Evolutionary conservation across 2,113 vertebrate species (phyloP), one percentile per base, ranked within the genome.

Genomic region (Otis tarda): DNA sequence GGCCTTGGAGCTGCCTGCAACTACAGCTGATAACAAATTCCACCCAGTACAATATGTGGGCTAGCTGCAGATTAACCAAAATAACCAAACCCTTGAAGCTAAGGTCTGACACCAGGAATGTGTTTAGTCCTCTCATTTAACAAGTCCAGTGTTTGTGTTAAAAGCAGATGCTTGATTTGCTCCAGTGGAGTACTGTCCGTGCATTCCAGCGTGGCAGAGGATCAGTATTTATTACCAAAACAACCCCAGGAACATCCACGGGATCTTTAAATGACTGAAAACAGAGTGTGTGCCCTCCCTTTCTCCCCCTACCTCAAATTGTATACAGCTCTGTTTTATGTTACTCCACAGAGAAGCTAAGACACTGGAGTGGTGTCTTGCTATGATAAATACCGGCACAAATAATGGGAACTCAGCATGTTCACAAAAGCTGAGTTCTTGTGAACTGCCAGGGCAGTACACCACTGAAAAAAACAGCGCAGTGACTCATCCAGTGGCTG

Each of bases 11-110:
- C 47, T 76, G 75, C 77, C 49, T 55, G 60, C 24, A 81, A 65
- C 52, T 28, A 31, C 2, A 4, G 23, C 59, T 83, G 88, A 77
- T 77, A 91, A 77, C 39, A 86, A 86, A 94, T 75, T 77, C 70
- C 64, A 70, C 8, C n/a, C 83, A 78, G 69, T 35, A 75, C 41
- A 71, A 18, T 47, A 22, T 10, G 6, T 2, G 0, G 73, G 35
- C 69, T 43, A 61, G 77, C 35, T 78, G 41, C 87, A 92, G 65
- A 92, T 84, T 69, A 94, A 89, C 71, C 85, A 65, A 56, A 94
- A 79, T 41, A 78, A 71, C 57, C 41, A 57, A 89, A 52, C 8
- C 25, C 49, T 78, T 87, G 27, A 68, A 89, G 53, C 60, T 78
- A 68, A 82, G 61, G 27, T 74, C 80, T 91, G 77, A 84, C 56